phyloP scores from a whole-genome alignment of 2,797 vertebrate genomes.

The Sebastiscus tertius region DNA sequence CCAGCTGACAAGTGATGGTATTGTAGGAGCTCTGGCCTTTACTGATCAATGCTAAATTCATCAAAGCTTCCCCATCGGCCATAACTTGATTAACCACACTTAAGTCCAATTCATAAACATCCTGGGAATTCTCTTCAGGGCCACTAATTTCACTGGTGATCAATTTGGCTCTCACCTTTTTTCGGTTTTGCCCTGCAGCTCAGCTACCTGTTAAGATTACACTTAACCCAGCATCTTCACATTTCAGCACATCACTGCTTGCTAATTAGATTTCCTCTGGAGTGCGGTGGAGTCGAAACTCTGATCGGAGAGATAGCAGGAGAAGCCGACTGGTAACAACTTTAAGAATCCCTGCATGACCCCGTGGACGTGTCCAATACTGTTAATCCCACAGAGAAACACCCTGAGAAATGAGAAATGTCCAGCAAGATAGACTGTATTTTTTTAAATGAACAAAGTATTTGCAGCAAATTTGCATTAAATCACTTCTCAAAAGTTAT shows the following conservation, averaged over 20 bases:
- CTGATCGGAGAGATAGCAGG: conserved; percentile 36
- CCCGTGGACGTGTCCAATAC: neutral
- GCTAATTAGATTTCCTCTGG: conserved; percentile 63
- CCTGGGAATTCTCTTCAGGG: conserved; percentile 39
- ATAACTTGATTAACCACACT: conserved; percentile 63
- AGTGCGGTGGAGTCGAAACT: conserved; percentile 26
- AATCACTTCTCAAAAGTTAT: neutral
- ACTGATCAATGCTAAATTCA: conserved; percentile 65
- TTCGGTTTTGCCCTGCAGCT: conserved; percentile 44
- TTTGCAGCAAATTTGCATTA: neutral
- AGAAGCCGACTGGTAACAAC: conserved; percentile 21
- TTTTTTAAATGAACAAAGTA: neutral
- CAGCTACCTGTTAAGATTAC: conserved; percentile 56
- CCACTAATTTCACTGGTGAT: conserved; percentile 49
- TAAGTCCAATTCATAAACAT: conserved; percentile 66
- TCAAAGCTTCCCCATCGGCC: conserved; percentile 48
- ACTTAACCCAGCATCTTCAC: conserved; percentile 39
- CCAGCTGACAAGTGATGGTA: conserved; percentile 41
- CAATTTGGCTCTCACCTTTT: conserved; percentile 56
- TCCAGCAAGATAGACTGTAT: neutral
- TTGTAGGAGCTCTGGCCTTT: conserved; percentile 36
- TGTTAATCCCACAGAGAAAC: conserved; percentile 10
- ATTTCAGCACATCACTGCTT: conserved; percentile 58
- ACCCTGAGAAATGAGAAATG: conserved; percentile 15
- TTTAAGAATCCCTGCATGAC: conserved; percentile 19